Evolutionary conservation across 2,797 vertebrate genomes (phyloP).

Genomic region (Eulemur mongoz): DNA sequence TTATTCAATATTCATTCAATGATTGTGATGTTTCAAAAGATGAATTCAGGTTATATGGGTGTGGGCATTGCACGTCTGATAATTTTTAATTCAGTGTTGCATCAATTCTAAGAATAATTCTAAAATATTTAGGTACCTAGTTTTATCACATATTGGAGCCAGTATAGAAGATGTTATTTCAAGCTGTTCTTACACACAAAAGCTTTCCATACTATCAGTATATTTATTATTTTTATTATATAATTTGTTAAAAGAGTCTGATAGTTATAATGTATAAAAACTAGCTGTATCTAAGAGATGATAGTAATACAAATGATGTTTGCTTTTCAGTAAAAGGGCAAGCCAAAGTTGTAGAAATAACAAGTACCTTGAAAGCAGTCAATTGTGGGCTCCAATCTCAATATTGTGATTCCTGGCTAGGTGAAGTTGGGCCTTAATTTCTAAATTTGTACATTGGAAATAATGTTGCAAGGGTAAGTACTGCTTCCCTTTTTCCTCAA

Average conservation of each 20-base stretch:
- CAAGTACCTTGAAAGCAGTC: not conserved
- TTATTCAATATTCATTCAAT: not conserved
- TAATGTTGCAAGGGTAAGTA: not conserved
- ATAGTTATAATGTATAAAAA: not conserved
- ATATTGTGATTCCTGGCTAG: not conserved
- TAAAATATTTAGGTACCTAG: not conserved
- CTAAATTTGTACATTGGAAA: not conserved
- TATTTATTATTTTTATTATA: not conserved
- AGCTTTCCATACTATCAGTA: not conserved
- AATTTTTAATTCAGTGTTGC: not conserved
- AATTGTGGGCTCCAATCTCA: not conserved
- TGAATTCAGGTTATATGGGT: not conserved
- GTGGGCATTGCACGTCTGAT: not conserved
- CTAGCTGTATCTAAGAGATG: not conserved
- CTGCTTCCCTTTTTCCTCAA: not conserved
- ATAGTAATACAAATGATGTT: not conserved
- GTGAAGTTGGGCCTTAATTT: not conserved
- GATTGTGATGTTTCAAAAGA: not conserved
- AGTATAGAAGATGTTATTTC: not conserved
- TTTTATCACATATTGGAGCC: not conserved
- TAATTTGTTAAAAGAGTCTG: not conserved
- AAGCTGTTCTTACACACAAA: not conserved
- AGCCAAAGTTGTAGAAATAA: not conserved
- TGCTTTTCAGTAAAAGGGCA: not conserved
- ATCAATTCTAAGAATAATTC: conserved; percentile 1